Conservation (phyloP, 1,140 invertebrate genomes). For the Papilio polyxenes region DNA sequence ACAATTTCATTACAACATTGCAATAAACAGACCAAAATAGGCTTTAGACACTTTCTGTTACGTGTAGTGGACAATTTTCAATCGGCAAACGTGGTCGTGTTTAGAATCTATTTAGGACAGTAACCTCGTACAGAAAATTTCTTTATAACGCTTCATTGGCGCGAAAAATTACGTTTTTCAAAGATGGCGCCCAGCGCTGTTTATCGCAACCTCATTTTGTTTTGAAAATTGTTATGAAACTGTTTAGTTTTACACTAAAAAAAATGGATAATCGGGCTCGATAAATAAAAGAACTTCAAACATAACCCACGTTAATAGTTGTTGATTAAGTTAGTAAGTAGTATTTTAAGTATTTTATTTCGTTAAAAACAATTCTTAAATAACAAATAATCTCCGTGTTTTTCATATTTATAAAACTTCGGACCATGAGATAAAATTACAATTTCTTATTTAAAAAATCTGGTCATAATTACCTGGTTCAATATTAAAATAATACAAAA, state of each 20-base stretch:
- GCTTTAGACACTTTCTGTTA: constrained; percentile 47
- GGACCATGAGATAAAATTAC: background rate
- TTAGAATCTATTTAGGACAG: constrained; percentile 61
- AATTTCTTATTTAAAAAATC: no score
- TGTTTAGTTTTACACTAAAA: background rate
- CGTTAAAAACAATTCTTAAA: background rate
- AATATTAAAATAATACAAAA: no score
- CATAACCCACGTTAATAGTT: no score
- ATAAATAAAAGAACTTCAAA: background rate
- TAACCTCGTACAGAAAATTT: constrained; percentile 65
- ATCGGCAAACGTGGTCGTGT: constrained; percentile 48
- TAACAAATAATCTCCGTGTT: background rate
- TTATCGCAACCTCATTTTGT: constrained; percentile 2
- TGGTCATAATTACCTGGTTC: no score
- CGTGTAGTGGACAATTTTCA: constrained; percentile 29
- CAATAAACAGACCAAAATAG: constrained; percentile 45
- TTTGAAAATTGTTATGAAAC: constrained; percentile 4
- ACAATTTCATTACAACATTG: constrained; percentile 48
- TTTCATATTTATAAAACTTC: background rate
- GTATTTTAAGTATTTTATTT: background rate
- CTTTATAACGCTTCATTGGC: constrained; percentile 72
- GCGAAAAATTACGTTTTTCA: constrained; percentile 76
- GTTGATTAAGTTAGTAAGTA: no score
- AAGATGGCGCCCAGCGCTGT: constrained; percentile 50
- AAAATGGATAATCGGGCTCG: background rate